Conservation (phyloP, 1,140 invertebrate genomes). For the Helicoverpa zea region DNA sequence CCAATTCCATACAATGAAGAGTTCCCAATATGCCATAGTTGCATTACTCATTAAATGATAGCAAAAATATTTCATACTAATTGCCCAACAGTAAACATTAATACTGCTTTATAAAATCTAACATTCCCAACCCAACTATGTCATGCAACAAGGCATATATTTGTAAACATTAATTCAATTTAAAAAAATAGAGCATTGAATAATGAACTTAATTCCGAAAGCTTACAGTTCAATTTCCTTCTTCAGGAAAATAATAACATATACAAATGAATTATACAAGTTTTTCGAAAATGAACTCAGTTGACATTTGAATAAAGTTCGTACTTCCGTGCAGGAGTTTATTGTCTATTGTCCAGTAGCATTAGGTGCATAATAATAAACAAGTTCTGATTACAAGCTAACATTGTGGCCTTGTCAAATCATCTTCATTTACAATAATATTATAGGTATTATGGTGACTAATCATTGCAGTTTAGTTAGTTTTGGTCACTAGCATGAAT, state of each 20-base stretch:
- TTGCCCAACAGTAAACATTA: not conserved
- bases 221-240: not conserved
- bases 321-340: not conserved
- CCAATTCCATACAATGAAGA: not conserved
- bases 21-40: not conserved
- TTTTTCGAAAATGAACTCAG: not conserved
- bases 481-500: not conserved
- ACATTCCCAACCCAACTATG: not conserved
- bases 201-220: not conserved
- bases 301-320: not conserved
- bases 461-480: slow-evolving; percentile 3
- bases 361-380: not conserved
- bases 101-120: not conserved
- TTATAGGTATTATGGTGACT: slow-evolving; percentile 30
- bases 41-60: not conserved
- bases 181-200: not conserved
- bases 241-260: not conserved
- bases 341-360: not conserved
- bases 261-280: not conserved
- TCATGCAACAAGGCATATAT: not conserved
- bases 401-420: slow-evolving; percentile 28
- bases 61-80: not conserved
- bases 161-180: too few relatives aligned
- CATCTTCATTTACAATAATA: slow-evolving; percentile 28
- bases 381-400: slow-evolving; percentile 32